Conservation (phyloP, 2,888 invertebrate genomes). For the Auanema sp. region DNA sequence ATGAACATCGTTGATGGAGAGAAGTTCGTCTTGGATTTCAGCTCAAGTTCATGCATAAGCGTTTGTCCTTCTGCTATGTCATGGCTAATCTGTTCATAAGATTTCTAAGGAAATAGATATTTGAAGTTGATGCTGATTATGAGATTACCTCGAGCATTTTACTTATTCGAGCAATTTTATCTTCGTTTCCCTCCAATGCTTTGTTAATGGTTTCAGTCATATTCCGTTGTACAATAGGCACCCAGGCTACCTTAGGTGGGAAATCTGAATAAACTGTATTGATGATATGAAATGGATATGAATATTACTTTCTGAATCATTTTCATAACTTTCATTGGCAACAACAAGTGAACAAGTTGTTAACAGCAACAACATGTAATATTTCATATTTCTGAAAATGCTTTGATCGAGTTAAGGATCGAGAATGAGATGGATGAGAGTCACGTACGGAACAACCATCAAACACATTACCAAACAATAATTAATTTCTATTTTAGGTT, state of each 20-base stretch:
- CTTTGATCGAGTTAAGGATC: no score
- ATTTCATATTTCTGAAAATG: no score
- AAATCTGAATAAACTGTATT: no score
- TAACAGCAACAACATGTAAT: no score
- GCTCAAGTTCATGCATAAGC: background rate
- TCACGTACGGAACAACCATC: no score
- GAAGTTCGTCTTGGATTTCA: background rate
- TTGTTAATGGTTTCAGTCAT: slow-evolving; percentile 3
- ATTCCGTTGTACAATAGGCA: background rate
- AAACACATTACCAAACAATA: no score
- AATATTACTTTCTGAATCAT: no score
- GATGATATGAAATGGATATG: no score
- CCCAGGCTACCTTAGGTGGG: background rate
- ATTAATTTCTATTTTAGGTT: no score
- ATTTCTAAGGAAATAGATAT: background rate
- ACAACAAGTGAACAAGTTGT: no score
- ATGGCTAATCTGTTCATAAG: slow-evolving; percentile 2
- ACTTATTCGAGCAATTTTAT: background rate
- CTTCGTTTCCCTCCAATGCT: slow-evolving; percentile 7
- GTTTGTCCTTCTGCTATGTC: slow-evolving; percentile 5
- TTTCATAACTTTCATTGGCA: no score
- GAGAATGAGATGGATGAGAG: no score
- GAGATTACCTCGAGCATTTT: slow-evolving; percentile 6
- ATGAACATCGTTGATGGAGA: background rate
- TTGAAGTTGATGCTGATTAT: background rate